Conservation (phyloP, 2,888 invertebrate species). For the Pollenia labialis region DNA sequence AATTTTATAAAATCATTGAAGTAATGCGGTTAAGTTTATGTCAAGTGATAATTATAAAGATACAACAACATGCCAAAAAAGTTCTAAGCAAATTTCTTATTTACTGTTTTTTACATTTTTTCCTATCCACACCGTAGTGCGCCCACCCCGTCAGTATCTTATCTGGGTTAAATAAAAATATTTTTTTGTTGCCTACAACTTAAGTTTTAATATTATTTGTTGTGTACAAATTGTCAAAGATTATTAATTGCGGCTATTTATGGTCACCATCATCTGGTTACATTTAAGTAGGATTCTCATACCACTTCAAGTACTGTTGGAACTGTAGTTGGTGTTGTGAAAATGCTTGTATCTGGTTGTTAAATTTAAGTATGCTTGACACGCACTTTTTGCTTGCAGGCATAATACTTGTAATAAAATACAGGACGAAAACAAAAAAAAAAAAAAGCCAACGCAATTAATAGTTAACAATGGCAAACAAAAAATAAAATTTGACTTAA, state of each 20-base stretch:
- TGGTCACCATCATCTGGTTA: slow-evolving; percentile 70
- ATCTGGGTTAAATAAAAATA: slow-evolving; percentile 4
- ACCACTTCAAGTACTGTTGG: slow-evolving; percentile 12
- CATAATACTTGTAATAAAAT: slow-evolving; percentile 46
- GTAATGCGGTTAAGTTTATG: too few species aligned
- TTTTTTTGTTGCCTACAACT: background rate
- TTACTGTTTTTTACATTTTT: too few species aligned
- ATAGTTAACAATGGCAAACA: slow-evolving; percentile 24
- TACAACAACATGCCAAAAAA: too few species aligned
- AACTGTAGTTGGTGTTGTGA: slow-evolving; percentile 27
- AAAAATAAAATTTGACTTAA: slow-evolving; percentile 14
- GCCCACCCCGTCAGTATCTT: background rate
- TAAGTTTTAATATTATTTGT: slow-evolving; percentile 67
- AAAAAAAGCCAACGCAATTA: background rate
- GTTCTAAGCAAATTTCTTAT: too few species aligned
- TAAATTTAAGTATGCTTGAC: slow-evolving; percentile 64
- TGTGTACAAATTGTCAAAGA: slow-evolving; percentile 80
- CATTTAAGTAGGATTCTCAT: slow-evolving; percentile 38
- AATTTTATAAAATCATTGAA: too few species aligned
- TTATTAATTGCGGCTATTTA: slow-evolving; percentile 78
- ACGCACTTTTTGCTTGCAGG: slow-evolving; percentile 61
- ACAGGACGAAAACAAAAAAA: background rate
- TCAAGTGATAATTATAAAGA: too few species aligned
- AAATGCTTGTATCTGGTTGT: slow-evolving; percentile 47
- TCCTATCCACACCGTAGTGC: too few species aligned